Base-by-base conservation (phyloP, 2,797 vertebrate species). In the Lates japonicus region DNA sequence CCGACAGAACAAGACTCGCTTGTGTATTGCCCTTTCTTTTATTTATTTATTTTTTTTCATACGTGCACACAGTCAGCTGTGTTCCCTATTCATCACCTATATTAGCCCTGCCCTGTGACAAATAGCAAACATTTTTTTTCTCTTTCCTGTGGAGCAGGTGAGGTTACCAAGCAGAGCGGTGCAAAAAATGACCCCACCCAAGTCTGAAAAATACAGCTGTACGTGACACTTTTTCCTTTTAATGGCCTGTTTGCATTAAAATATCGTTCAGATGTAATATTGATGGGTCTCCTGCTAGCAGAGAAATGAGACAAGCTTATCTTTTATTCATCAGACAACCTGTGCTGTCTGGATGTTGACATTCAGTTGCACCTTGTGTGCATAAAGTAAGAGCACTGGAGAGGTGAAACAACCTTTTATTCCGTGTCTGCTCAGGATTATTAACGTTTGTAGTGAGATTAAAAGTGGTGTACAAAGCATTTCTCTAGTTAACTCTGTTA, bases 261-360 rank as follows among this genome's bases (percentile, higher is more conserved):
- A 66, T 59, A 31, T 58, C 2, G 2, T 74, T 67, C 76, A 62
- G 69, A 87, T 90, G 77, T 80, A 87, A 91, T 85, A 90, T 86
- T 82, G 83, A 91, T 90, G 80, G 71, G 60, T 80, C 64, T 62
- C 70, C 83, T 52, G 60, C 6, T 83, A 31, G 20, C 85, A 44
- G 81, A 87, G 74, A 82, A 87, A 84, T 64, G 78, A 88, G 85
- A 78, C 78, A 1, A 58, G 65, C 79, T 77, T 11, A 91, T 93
- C 69, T 87, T 88, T 90, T 87, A 92, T 93, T 93, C 86, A 92
- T 75, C 70, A 46, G 85, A 57, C 77, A 70, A 69, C 86, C 81
- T 72, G 74, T 31, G 64, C 87, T 64, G 81, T 87, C 85, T 85
- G 84, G 68, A 64, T 78, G 77, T 68, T 84, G 83, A 73, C 69